Conservation (phyloP, 1,140 invertebrate species). For the Drosophila nikananu region DNA sequence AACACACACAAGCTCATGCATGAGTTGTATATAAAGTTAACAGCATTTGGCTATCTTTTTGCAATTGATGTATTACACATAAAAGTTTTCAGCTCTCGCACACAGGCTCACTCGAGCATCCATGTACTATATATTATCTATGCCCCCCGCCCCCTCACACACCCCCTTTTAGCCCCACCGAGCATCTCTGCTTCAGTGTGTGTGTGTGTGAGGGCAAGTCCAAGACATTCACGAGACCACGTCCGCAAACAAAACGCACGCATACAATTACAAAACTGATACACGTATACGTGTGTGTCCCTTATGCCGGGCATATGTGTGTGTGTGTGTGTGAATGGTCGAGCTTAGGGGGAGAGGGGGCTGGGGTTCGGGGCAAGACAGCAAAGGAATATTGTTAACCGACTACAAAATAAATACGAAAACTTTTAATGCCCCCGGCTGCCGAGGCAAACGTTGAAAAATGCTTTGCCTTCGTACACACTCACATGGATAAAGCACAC, state of each 20-base stretch:
- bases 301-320: slow-evolving; percentile 15
- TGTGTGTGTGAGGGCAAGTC: slow-evolving; percentile 54
- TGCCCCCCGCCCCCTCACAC: slow-evolving; percentile 14
- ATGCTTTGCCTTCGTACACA: slow-evolving; percentile 61
- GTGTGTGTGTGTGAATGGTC: slow-evolving; percentile 40
- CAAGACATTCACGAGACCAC: slow-evolving; percentile 74
- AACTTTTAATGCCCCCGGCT: slow-evolving; percentile 80
- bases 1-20: slow-evolving; percentile 19
- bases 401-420: slow-evolving; percentile 85
- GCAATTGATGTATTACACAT: slow-evolving; percentile 85
- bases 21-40: slow-evolving; percentile 83
- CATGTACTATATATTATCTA: slow-evolving; percentile 60
- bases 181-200: slow-evolving; percentile 2
- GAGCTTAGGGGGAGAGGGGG: slow-evolving; percentile 13
- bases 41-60: slow-evolving; percentile 85
- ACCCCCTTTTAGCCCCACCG: not conserved
- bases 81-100: slow-evolving; percentile 76
- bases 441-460: slow-evolving; percentile 78
- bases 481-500: slow-evolving; percentile 25
- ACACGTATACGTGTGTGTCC: slow-evolving; percentile 60
- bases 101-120: slow-evolving; percentile 41
- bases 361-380: slow-evolving; percentile 25
- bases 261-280: slow-evolving; percentile 79
- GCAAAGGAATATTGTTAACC: slow-evolving; percentile 81
- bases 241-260: slow-evolving; percentile 83